phyloP scores from a whole-genome alignment of 2,888 invertebrate species.

The Amblyjoppa proteus region DNA sequence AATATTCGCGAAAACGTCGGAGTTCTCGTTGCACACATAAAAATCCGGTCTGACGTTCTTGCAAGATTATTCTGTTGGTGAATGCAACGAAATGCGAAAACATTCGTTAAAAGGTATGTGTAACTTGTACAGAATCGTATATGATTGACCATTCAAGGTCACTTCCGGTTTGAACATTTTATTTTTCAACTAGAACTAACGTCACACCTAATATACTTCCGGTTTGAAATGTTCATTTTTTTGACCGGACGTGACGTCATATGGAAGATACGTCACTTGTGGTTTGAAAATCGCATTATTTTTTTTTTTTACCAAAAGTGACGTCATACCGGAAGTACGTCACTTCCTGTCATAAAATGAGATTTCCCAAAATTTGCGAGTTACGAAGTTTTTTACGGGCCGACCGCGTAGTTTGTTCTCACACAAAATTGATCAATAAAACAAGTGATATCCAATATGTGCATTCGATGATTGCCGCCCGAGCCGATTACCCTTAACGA shows the following conservation, averaged over 20 bases:
- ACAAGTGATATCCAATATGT: neutral
- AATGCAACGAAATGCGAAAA: constrained; percentile 48
- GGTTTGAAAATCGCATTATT: no score
- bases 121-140: neutral
- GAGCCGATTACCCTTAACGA: neutral
- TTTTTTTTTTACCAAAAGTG: no score
- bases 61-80: neutral
- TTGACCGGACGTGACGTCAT: neutral
- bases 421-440: neutral
- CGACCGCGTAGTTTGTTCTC: neutral
- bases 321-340: no score
- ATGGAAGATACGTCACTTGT: neutral
- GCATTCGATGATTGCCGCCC: neutral
- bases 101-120: constrained; percentile 55
- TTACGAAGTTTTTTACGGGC: neutral
- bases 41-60: constrained; percentile 9
- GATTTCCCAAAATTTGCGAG: neutral
- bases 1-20: constrained; percentile 27
- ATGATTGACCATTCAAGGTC: neutral
- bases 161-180: neutral
- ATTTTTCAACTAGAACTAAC: neutral
- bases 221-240: neutral
- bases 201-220: no score
- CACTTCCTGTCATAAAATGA: neutral
- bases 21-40: constrained; percentile 7